Evolutionary conservation across 2,888 invertebrate genomes (phyloP), one percentile per base, ranked within the genome.

Genomic region (Stenodema calcarata): DNA sequence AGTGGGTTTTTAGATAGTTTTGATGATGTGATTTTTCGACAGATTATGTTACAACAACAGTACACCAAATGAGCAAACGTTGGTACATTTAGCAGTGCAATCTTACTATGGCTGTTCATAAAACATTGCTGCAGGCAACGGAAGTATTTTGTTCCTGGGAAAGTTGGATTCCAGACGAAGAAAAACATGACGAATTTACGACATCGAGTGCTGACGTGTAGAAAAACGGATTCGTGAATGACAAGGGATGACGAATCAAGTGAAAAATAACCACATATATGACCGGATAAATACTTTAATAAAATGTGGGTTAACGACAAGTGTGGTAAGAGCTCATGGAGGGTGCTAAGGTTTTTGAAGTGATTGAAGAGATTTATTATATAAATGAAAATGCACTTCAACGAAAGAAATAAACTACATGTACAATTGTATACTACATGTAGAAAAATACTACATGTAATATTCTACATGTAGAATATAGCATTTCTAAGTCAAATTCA

Each of bases 1-100:
- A 23, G 28, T 18, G 41, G 35, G 1, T 35, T 41, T 75, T 30
- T 35, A 73, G 35, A 35, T 35, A 35, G 7, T 2, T 35, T 23
- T 62, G 3, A 18, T 6, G 62, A 23, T 12, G n/a, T 6, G 23
- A 18, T 18, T 11, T 62, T 54, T 30, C 2, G 18, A 41, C 18
- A 27, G 35, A 30, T 3, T 75, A 75, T 35, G 35, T 69, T 6
- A 69, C 69, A 23, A 75, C 30, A 30, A 27, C 28, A 76, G 42
- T 41, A 78, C 78, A 78, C 27, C 44, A 86, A 76, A 85, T 85
- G 80, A 88, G 87, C 80, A 88, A 79, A 88, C 86, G 50, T 78
- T 87, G 47, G 86, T 87, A 88, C 87, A 86, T 87, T 73, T 35
- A 85, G 87, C 86, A 83, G 86, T 87, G 62, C 75, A 87, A 81